Evolutionary conservation across 2,888 invertebrate species (phyloP), one percentile per base, ranked within the genome.

Genomic region (Andrena trimmerana): DNA sequence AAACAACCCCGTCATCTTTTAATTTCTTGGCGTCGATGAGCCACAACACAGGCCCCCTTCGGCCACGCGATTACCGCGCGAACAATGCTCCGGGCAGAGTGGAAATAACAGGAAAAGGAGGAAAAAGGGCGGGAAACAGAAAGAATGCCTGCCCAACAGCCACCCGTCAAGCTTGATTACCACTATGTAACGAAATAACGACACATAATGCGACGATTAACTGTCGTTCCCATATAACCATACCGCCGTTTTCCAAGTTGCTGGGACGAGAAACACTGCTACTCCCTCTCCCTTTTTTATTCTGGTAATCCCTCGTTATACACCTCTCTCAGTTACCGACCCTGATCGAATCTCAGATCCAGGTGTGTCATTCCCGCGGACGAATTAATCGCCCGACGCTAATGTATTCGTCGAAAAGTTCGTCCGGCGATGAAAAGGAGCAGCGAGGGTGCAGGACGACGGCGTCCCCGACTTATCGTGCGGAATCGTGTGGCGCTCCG

Each of bases 1-100:
- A 85, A 82, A 85, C 70, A 85, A 71, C 67, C 73, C 65, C 27
- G 69, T 69, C 72, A 69, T 60, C 73, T 77, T 68, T 65, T 68
- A 54, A 74, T 71, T 77, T 31, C 65, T 66, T 33, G 29, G 48
- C 68, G 27, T 29, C 72, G 68, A 66, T 66, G 29, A 73, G 27
- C 33, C 27, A 8, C 5, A 20, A 20, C 50, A 29, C 24, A 31
- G 24, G 24, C 73, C 20, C 2, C n/a, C 4, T 57, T 57, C 8
- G 24, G 6, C 24, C 27, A 68, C 29, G 52, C 60, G 60, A 63
- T 66, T 59, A 10, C 24, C 36, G 13, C 24, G 16, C 60, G 50
- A 54, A 81, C 82, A 57, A 66, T 72, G 63, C 71, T 69, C 20
- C 50, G 52, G n/a, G 33, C 68, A 57, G 31, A 31, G 50, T 33